Evolutionary conservation across 1,140 invertebrate genomes (phyloP).

Genomic region (Heliconius melpomene): DNA sequence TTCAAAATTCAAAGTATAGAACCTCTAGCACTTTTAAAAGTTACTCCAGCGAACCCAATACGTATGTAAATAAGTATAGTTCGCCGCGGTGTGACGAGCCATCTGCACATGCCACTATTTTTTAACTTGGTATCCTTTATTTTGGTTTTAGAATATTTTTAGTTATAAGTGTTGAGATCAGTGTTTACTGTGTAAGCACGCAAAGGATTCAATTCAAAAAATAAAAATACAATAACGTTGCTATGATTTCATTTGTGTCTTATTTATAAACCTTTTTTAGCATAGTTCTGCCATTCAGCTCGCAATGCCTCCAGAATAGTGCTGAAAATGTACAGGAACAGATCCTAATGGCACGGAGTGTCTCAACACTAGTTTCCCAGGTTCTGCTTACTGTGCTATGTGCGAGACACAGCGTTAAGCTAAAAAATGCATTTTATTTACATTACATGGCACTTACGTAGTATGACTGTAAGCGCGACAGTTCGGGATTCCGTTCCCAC

Average conservation of each 20-base stretch:
- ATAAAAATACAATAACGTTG: constrained; percentile 84
- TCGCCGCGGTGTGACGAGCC: constrained; percentile 64
- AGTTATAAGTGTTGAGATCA: constrained; percentile 84
- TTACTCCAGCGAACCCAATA: constrained; percentile 59
- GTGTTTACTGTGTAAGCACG: constrained; percentile 86
- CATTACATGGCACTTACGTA: too few species aligned
- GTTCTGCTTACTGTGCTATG: too few species aligned
- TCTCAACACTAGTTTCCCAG: too few species aligned
- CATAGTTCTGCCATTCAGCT: background rate
- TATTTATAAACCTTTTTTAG: constrained; percentile 26
- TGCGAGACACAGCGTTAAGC: too few species aligned
- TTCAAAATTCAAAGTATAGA: constrained; percentile 58
- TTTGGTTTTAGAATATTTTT: constrained; percentile 81
- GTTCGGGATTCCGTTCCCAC: too few species aligned
- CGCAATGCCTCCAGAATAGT: too few species aligned
- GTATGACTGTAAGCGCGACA: too few species aligned
- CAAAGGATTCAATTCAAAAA: constrained; percentile 81
- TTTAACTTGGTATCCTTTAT: constrained; percentile 67
- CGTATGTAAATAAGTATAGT: constrained; percentile 54
- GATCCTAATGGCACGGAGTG: too few species aligned
- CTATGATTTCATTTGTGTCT: constrained; percentile 78
- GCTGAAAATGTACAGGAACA: too few species aligned
- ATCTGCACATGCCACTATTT: constrained; percentile 73
- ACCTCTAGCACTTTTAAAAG: constrained; percentile 69
- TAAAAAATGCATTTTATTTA: too few species aligned